Percentiles rank a stretch among this genome's conserved stretches.
These are phyloP conservation scores for Conus ventricosus DNA, from an alignment of 1,140 invertebrate species.

Conservation along the genomic window DNA sequence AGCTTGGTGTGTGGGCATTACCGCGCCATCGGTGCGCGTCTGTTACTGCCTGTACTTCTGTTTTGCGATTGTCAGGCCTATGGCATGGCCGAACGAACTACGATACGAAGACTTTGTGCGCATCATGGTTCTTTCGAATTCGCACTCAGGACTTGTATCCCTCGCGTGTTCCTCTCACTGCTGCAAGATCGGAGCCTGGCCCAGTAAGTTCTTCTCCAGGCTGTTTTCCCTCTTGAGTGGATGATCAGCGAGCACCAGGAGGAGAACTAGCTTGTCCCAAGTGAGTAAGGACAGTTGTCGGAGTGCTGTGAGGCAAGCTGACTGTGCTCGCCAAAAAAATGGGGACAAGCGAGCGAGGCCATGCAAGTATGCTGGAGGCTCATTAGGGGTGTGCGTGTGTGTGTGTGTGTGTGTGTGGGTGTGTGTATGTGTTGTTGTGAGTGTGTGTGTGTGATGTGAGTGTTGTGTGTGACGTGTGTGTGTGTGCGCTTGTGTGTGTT, in stretches of 20 bases:
- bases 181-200: constrained; percentile 62
- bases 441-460: background rate
- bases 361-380: constrained; percentile 69
- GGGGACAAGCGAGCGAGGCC: constrained; percentile 65
- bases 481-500: too few species aligned
- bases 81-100: constrained; percentile 59
- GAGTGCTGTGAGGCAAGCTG: constrained; percentile 70
- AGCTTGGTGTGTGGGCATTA: constrained; percentile 67
- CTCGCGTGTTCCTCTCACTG: constrained; percentile 64
- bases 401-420: constrained; percentile 1
- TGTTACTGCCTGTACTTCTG: constrained; percentile 65
- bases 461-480: too few species aligned
- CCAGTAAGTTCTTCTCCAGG: constrained; percentile 62
- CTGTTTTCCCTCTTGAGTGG: constrained; percentile 66
- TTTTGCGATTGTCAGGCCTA: too few species aligned
- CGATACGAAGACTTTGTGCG: constrained; percentile 60
- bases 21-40: constrained; percentile 54
- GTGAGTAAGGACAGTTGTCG: constrained; percentile 63
- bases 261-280: constrained; percentile 63
- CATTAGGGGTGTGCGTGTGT: constrained; percentile 42
- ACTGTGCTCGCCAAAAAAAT: constrained; percentile 62
- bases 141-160: constrained; percentile 65
- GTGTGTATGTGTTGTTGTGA: background rate
- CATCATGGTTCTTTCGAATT: constrained; percentile 65
- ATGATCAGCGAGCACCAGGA: constrained; percentile 63